Evolutionary conservation across 64 coral and sea anemone species (phyloP), one percentile per base, ranked within the genome.

Genomic region (Pocillopora damicornis): DNA sequence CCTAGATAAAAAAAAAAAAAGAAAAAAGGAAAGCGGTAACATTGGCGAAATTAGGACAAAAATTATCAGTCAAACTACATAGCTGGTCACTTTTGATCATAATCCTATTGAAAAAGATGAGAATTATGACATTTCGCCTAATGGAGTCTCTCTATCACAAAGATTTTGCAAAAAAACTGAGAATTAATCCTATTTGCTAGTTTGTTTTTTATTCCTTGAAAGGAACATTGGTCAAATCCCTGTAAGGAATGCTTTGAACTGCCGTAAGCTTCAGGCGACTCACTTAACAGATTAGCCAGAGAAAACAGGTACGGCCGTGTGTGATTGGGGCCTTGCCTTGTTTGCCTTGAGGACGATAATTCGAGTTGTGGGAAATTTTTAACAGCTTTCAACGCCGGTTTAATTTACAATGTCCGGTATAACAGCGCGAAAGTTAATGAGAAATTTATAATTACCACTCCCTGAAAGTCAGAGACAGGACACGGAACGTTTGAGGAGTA

Each of bases 91-190:
- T 18, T 59, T 11, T 16, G 5, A 11, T n/a, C 7, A 71, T 83
- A 71, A 85, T 72, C 65, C 37, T 85, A 85, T 77, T 73, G 51
- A 66, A 11, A 1, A 66, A 83, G 23, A 66, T 72, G 61, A 63
- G 64, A 26, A 15, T 82, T 85, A 72, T 11, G 63, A n/a, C 42
- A 5, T 22, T 37, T 73, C 25, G 38, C 2, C 64, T 85, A 71
- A 73, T 85, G 63, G 37, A 63, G 81, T 85, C 81, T 12, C 37
- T 51, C 35, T 85, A 83, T 83, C 61, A 63, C 80, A 34, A 15
- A 63, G n/a, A 81, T 81, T 81, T 64, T 63, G 23, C 63, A 83
- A 83, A 3, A 66, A 51, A 0, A 72, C 57, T 20, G 17, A 85
- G 22, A 72, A 58, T 58, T 85, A 85, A 85, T 85, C 81, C 65